Evolutionary conservation across 2,113 vertebrate genomes (phyloP).

Genomic region (Hemibagrus wyckioides): DNA sequence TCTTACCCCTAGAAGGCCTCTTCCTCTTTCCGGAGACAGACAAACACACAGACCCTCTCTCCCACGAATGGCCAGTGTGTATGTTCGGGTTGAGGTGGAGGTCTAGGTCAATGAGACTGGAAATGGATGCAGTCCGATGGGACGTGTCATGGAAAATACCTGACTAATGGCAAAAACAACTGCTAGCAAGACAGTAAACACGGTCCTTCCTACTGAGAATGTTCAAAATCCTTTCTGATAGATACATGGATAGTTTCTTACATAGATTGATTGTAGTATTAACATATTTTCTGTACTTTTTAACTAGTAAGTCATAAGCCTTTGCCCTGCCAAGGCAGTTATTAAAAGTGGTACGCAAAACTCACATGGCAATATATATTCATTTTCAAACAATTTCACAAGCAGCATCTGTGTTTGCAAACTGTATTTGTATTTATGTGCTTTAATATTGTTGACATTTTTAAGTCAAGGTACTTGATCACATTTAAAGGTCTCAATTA

Average conservation of each 20-base stretch:
- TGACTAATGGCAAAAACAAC: constrained; percentile 49
- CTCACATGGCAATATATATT: not conserved
- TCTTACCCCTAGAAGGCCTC: constrained; percentile 58
- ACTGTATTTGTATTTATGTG: not conserved
- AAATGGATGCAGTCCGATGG: constrained; percentile 49
- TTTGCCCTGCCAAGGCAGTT: not conserved
- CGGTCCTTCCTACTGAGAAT: not conserved
- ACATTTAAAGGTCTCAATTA: not conserved
- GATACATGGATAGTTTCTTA: no score
- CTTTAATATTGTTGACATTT: not conserved
- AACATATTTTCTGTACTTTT: not conserved
- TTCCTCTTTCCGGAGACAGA: constrained; percentile 62
- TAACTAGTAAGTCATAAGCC: not conserved
- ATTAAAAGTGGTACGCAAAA: not conserved
- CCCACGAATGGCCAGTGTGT: constrained; percentile 58
- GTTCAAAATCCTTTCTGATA: not conserved
- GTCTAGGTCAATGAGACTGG: constrained; percentile 53
- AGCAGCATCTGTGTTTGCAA: not conserved
- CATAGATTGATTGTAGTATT: not conserved
- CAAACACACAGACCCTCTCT: constrained; percentile 1
- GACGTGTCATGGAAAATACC: constrained; percentile 55
- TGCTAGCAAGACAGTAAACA: not conserved
- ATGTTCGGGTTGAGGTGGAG: constrained; percentile 56
- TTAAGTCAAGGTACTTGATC: not conserved
- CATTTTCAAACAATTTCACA: not conserved